Percentiles rank a stretch among this genome's conserved stretches.
Conservation (phyloP, 2,888 invertebrate species). For the Ichneumoninae sp. region DNA sequence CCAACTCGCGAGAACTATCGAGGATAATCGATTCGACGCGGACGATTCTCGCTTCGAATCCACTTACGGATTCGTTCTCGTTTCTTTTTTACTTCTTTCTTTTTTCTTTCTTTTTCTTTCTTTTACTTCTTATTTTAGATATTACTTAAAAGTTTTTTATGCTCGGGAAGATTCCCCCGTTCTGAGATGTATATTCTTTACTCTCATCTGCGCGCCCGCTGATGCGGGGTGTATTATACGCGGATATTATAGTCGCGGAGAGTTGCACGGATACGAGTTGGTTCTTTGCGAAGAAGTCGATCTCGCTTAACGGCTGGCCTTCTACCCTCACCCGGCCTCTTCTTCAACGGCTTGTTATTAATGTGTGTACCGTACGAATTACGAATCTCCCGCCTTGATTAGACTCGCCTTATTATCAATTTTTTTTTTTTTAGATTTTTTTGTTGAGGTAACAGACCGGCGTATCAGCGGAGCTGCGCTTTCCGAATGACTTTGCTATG, state of each 20-base stretch:
- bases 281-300: constrained; percentile 49
- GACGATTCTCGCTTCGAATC: constrained; percentile 76
- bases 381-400: constrained; percentile 69
- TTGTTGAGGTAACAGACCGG: neutral
- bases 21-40: constrained; percentile 77
- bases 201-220: neutral
- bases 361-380: constrained; percentile 48
- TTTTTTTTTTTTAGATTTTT: constrained; percentile 8
- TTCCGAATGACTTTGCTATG: constrained; percentile 1
- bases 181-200: constrained; percentile 12
- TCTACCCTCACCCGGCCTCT: constrained; percentile 50
- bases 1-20: constrained; percentile 71
- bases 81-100: constrained; percentile 63
- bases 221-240: constrained; percentile 40
- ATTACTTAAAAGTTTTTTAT: constrained; percentile 70
- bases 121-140: constrained; percentile 54
- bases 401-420: constrained; percentile 76
- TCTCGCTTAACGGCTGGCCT: constrained; percentile 52
- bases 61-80: constrained; percentile 80
- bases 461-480: constrained; percentile 20
- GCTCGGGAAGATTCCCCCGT: constrained; percentile 51
- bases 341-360: constrained; percentile 60
- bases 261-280: constrained; percentile 25
- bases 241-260: constrained; percentile 20
- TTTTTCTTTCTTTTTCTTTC: constrained; percentile 26